These are phyloP conservation scores for Conomelus anceps DNA, from an alignment of 2,888 invertebrate species.

Conservation along the genomic window DNA sequence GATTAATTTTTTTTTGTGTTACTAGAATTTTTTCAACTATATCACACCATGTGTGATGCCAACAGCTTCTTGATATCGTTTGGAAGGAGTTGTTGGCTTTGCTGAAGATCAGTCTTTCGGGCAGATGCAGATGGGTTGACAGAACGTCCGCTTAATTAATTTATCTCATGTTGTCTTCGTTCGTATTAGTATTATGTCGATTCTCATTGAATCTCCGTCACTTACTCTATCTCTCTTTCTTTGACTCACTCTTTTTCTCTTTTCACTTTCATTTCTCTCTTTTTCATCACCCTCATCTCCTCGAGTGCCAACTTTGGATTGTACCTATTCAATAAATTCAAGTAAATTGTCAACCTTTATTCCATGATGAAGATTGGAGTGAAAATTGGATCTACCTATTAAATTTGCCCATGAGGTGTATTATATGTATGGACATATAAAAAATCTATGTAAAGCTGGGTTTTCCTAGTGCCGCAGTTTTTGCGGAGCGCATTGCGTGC, in stretches of 20 bases:
- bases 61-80: neutral
- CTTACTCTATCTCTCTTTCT: neutral
- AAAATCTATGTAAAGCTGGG: too few relatives aligned
- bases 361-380: too few relatives aligned
- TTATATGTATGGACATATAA: too few relatives aligned
- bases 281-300: neutral
- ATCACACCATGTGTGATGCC: neutral
- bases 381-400: too few relatives aligned
- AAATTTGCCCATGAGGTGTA: too few relatives aligned
- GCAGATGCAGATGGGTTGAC: neutral
- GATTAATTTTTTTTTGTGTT: neutral
- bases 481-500: too few relatives aligned
- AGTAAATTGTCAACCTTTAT: too few relatives aligned
- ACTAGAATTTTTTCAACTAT: neutral
- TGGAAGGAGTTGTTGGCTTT: neutral
- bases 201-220: neutral
- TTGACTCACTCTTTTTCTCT: neutral
- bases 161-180: neutral
- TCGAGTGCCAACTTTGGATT: neutral
- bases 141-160: neutral
- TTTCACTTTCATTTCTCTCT: neutral
- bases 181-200: neutral
- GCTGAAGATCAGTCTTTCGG: neutral
- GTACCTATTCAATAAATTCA: too few relatives aligned
- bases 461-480: too few relatives aligned